phyloP scores from a whole-genome alignment of 2,888 invertebrate species.

The Orthonevra nobilis region DNA sequence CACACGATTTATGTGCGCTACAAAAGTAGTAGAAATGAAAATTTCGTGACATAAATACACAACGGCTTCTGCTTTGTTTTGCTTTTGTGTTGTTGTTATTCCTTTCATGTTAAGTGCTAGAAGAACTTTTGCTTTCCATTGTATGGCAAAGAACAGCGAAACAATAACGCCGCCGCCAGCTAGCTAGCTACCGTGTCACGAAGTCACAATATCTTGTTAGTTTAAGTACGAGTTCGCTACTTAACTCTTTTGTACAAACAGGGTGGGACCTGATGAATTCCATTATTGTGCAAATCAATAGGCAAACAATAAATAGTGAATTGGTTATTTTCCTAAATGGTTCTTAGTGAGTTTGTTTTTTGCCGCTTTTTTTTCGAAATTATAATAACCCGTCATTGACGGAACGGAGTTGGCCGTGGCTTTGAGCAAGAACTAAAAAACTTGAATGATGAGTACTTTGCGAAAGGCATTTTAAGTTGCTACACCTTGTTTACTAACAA shows the following conservation, averaged over 20 bases:
- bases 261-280: too few relatives aligned
- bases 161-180: conserved; percentile 53
- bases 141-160: conserved; percentile 48
- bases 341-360: too few relatives aligned
- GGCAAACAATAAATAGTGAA: too few relatives aligned
- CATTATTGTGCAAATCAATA: too few relatives aligned
- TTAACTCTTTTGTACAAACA: conserved; percentile 64
- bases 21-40: conserved; percentile 68
- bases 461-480: too few relatives aligned
- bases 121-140: conserved; percentile 66
- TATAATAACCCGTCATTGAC: too few relatives aligned
- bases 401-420: too few relatives aligned
- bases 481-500: too few relatives aligned
- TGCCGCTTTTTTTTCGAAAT: too few relatives aligned
- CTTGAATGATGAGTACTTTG: too few relatives aligned
- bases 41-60: conserved; percentile 69
- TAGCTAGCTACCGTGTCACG: conserved; percentile 67
- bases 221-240: conserved; percentile 57
- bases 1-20: conserved; percentile 65
- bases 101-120: conserved; percentile 54
- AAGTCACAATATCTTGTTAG: conserved; percentile 60
- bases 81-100: conserved; percentile 21
- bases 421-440: too few relatives aligned
- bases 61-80: conserved; percentile 23
- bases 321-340: too few relatives aligned